phyloP scores from a whole-genome alignment of 2,888 invertebrate genomes.

The Rotaria magnacalcarata region DNA sequence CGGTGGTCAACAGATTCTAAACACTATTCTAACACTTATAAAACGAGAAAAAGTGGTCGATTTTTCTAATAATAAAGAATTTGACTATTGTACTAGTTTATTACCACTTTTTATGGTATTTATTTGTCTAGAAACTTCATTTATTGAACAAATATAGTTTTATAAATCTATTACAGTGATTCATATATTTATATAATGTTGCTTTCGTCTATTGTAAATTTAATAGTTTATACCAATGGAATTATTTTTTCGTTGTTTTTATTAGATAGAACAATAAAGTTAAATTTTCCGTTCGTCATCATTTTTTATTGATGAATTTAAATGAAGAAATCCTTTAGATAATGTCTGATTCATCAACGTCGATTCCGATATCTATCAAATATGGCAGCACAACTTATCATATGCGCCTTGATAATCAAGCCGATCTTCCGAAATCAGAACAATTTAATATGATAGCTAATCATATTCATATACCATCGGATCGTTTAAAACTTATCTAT shows the following conservation, averaged over 20 bases:
- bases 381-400: background rate
- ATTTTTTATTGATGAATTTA: no score
- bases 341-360: background rate
- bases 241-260: no score
- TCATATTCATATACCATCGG: conserved; percentile 50
- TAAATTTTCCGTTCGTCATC: no score
- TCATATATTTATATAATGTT: background rate
- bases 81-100: background rate
- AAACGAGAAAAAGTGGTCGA: background rate
- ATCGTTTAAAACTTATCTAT: conserved; percentile 52
- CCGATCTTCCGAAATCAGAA: conserved; percentile 40
- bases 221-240: background rate
- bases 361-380: background rate
- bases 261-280: no score
- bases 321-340: background rate
- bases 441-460: conserved; percentile 50
- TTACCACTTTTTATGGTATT: conserved; percentile 27
- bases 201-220: background rate
- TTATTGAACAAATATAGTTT: background rate
- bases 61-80: background rate
- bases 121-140: conserved; percentile 26
- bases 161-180: background rate
- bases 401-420: background rate
- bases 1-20: background rate
- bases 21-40: background rate